Conservation (phyloP, 64 coral and sea anemone genomes). For the Actinia tenebrosa region DNA sequence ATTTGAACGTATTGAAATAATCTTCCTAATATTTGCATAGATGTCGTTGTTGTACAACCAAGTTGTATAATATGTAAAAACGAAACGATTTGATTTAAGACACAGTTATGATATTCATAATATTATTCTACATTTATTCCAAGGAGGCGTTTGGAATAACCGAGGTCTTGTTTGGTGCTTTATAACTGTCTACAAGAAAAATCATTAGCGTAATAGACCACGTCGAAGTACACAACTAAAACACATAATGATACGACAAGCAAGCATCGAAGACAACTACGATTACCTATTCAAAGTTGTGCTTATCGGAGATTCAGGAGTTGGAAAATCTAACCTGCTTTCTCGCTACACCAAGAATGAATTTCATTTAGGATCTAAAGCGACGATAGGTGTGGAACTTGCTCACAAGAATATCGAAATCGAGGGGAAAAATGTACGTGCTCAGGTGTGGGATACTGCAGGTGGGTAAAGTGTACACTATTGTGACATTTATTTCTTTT, state of each 20-base stretch:
- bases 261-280: conserved; percentile 68
- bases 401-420: conserved; percentile 91
- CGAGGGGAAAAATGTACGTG: conserved; percentile 80
- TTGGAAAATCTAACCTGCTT: conserved; percentile 92
- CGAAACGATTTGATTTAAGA: background rate
- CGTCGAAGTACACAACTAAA: background rate
- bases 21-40: background rate
- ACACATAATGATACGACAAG: conserved; percentile 48
- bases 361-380: conserved; percentile 93
- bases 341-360: conserved; percentile 96
- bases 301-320: conserved; percentile 90
- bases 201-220: background rate
- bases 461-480: conserved; percentile 31
- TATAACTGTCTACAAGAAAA: background rate
- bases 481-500: background rate
- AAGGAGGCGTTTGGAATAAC: background rate
- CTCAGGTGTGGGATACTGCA: conserved; percentile 99
- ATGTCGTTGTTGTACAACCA: background rate
- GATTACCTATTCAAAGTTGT: conserved; percentile 95
- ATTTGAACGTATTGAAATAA: background rate
- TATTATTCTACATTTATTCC: background rate
- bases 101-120: background rate
- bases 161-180: background rate
- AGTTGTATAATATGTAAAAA: background rate
- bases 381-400: conserved; percentile 97